phyloP scores from a whole-genome alignment of 2,797 vertebrate genomes.

The Hemibagrus guttatus region DNA sequence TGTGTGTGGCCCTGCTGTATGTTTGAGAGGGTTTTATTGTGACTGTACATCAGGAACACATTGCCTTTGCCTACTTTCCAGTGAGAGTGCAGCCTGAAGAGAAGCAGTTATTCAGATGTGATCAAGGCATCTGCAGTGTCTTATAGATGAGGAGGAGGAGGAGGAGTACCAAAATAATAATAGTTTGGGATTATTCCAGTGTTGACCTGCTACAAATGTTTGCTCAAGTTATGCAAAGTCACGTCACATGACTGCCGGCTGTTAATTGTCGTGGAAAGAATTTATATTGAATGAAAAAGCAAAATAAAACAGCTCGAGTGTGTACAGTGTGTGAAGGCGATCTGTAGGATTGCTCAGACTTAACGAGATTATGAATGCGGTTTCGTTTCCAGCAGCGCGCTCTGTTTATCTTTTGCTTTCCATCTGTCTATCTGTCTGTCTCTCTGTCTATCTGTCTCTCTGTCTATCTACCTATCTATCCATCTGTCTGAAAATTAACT shows the following conservation, averaged over 20 bases:
- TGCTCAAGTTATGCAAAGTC: background rate
- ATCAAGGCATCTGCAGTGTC: background rate
- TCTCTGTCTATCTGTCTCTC: no score
- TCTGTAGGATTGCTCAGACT: background rate
- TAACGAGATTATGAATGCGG: background rate
- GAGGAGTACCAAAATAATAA: background rate
- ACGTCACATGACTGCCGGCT: background rate
- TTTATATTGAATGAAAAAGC: background rate
- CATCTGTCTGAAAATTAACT: no score
- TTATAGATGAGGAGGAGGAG: background rate
- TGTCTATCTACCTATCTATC: no score
- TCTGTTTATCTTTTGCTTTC: background rate
- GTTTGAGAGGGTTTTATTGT: background rate
- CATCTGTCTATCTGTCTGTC: no score
- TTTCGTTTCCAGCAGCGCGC: background rate
- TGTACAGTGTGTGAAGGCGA: background rate
- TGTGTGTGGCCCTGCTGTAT: background rate
- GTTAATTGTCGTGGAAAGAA: background rate
- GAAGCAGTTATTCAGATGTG: background rate
- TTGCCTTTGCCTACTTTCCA: background rate
- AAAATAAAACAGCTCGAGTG: background rate
- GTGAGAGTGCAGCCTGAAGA: no score
- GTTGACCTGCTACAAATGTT: background rate
- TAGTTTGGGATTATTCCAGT: background rate
- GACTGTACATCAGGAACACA: background rate